Evolutionary conservation across 2,113 vertebrate genomes (phyloP).

Genomic region (Pelusios castaneus): DNA sequence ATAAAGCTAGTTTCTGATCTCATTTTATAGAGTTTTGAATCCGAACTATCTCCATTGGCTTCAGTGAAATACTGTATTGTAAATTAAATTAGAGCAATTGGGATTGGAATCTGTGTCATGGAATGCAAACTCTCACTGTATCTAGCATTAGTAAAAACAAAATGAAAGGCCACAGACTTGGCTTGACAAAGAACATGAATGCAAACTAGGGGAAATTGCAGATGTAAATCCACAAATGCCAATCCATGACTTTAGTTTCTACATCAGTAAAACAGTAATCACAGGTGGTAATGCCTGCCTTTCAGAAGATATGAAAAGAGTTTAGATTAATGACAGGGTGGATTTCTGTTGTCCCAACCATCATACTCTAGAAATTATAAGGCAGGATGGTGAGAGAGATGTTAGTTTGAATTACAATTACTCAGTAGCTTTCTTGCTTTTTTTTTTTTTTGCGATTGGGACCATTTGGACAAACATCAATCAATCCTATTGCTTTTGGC

Average conservation of each 20-base stretch:
- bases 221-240: not conserved
- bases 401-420: not conserved
- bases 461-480: not conserved
- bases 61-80: not conserved
- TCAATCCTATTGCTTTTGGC: not conserved
- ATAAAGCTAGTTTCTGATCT: rapidly evolving
- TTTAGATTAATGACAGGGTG: not conserved
- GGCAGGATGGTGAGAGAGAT: not conserved
- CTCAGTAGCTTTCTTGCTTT: not conserved
- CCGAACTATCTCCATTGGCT: not conserved
- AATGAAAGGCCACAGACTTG: not conserved
- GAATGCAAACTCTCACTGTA: not conserved
- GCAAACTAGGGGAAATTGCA: not conserved
- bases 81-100: not conserved
- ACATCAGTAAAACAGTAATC: not conserved
- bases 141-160: not conserved
- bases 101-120: not conserved
- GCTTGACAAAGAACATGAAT: not conserved
- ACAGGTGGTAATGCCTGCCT: not conserved
- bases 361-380: not conserved
- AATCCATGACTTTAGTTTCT: not conserved
- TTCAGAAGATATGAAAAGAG: not conserved
- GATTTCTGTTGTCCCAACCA: not conserved
- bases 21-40: not conserved
- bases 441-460: not conserved